Conservation (phyloP, 2,113 vertebrate genomes). For the Hippocampus comes region DNA sequence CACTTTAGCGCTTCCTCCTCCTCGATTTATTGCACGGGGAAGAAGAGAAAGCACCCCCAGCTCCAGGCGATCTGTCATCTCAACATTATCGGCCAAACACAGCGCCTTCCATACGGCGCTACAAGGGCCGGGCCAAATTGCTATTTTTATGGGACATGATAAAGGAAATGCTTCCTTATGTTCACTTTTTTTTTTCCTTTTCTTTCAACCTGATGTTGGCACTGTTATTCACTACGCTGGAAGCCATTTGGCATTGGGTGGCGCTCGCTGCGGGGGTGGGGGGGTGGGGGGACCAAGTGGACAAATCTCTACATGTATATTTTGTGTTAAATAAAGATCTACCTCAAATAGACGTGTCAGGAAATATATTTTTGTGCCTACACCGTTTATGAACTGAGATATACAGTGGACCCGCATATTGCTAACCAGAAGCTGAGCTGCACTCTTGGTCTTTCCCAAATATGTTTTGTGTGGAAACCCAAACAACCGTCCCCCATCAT, state of each 20-base stretch:
- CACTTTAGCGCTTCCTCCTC: conserved; percentile 24
- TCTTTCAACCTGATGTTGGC: conserved; percentile 57
- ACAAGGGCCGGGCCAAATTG: conserved; percentile 92
- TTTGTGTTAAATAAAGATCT: neutral
- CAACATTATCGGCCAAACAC: conserved; percentile 90
- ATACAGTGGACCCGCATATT: neutral
- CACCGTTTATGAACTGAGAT: neutral
- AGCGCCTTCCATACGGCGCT: conserved; percentile 92
- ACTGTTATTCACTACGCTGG: conserved; percentile 56
- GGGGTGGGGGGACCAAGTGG: neutral
- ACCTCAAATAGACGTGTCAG: neutral
- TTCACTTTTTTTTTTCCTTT: conserved; percentile 72
- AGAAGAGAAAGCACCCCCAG: conserved; percentile 82
- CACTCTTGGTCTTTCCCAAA: too few relatives aligned
- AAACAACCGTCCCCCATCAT: too few relatives aligned
- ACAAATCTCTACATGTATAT: neutral
- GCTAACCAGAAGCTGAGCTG: too few relatives aligned
- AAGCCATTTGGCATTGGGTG: conserved; percentile 51
- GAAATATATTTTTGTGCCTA: neutral
- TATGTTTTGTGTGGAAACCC: too few relatives aligned
- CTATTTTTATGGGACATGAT: conserved; percentile 96
- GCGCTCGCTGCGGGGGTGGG: neutral
- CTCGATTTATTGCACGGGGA: conserved; percentile 73
- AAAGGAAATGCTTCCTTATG: conserved; percentile 94
- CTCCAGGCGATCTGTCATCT: conserved; percentile 92